Conservation (phyloP, 2,888 invertebrate genomes). For the Antheraea yamamai region DNA sequence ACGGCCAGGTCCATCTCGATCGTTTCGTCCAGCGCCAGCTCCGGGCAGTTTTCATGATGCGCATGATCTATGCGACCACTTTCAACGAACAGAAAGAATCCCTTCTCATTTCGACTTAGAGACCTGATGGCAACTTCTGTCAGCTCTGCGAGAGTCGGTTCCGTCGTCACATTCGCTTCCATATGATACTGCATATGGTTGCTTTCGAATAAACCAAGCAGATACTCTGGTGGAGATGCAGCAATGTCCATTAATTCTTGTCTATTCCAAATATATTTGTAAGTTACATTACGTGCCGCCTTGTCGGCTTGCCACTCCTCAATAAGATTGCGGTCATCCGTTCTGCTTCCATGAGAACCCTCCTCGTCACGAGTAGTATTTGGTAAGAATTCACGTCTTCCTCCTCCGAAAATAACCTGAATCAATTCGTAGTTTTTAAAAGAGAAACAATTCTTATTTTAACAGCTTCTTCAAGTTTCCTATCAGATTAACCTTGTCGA, state of each 20-base stretch:
- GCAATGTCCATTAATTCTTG: constrained; percentile 71
- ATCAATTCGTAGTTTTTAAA: constrained; percentile 18
- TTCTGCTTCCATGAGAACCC: constrained; percentile 63
- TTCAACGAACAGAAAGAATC: constrained; percentile 89
- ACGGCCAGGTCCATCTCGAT: constrained; percentile 84
- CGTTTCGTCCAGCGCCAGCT: constrained; percentile 85
- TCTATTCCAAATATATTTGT: constrained; percentile 82
- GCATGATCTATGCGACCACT: constrained; percentile 85
- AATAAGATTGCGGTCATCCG: constrained; percentile 85
- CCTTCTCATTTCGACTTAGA: constrained; percentile 83
- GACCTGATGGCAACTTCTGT: constrained; percentile 84
- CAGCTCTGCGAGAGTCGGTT: constrained; percentile 82
- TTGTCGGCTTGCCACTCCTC: constrained; percentile 83
- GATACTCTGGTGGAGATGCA: constrained; percentile 79
- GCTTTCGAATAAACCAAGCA: constrained; percentile 83
- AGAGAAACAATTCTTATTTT: not conserved
- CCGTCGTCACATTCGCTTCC: constrained; percentile 64
- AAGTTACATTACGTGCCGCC: constrained; percentile 47
- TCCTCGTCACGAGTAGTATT: constrained; percentile 73
- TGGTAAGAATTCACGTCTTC: constrained; percentile 84
- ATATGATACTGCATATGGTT: constrained; percentile 85
- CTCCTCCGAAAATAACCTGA: constrained; percentile 88
- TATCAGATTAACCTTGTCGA: not conserved
- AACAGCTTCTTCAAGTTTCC: no score
- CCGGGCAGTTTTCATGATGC: constrained; percentile 82